Conservation (phyloP, 2,797 vertebrate genomes). For the Macrochelys suwanniensis region DNA sequence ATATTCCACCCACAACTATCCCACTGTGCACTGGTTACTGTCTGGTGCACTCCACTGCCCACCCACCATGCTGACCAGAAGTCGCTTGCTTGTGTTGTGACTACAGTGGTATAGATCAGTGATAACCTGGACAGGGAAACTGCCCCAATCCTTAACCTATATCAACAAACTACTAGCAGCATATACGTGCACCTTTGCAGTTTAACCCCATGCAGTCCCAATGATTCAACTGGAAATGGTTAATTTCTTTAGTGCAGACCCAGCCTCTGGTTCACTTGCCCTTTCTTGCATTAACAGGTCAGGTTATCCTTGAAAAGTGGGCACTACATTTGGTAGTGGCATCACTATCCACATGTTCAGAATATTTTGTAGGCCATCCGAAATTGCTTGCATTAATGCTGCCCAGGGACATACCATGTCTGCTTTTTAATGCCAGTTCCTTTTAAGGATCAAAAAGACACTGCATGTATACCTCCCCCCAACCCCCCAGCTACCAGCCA, state of each 20-base stretch:
- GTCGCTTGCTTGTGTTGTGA: not conserved
- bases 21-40: not conserved
- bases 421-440: not conserved
- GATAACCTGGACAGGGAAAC: not conserved
- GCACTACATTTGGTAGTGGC: not conserved
- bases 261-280: not conserved
- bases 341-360: not conserved
- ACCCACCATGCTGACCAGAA: not conserved
- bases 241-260: not conserved
- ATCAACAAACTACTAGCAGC: not conserved
- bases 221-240: not conserved
- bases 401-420: not conserved
- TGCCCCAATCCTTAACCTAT: not conserved
- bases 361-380: not conserved
- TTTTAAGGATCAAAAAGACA: not conserved
- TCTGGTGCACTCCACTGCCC: not conserved
- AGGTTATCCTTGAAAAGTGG: not conserved
- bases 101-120: not conserved
- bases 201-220: not conserved
- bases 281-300: not conserved
- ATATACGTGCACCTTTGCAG: not conserved
- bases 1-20: not conserved
- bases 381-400: not conserved
- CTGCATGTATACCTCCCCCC: rapidly evolving
- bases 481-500: not conserved